phyloP scores from a whole-genome alignment of 2,888 invertebrate species.

The Cybosia mesomella region DNA sequence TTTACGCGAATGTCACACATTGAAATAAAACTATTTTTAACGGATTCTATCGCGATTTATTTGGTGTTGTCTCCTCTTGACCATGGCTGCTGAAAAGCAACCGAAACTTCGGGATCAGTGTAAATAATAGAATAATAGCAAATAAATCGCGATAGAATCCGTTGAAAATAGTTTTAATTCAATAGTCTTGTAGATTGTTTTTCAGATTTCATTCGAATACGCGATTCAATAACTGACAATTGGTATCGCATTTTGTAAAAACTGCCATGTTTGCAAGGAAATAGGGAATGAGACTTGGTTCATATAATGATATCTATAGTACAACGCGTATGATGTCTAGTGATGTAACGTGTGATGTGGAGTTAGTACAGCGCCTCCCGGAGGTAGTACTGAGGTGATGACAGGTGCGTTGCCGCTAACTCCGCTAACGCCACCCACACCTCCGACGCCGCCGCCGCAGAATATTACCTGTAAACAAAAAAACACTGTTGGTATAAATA shows the following conservation, averaged over 20 bases:
- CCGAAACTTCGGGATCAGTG: too few species aligned
- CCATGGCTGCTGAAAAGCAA: too few species aligned
- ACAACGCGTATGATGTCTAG: slow-evolving; percentile 30
- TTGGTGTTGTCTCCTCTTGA: too few species aligned
- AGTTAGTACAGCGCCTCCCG: slow-evolving; percentile 79
- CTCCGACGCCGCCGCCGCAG: slow-evolving; percentile 74
- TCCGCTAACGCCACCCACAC: slow-evolving; percentile 59
- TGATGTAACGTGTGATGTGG: slow-evolving; percentile 79
- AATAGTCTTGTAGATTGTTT: too few species aligned
- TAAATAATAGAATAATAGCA: too few species aligned
- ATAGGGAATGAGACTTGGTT: neutral
- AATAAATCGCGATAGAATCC: too few species aligned
- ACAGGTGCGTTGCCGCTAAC: slow-evolving; percentile 69
- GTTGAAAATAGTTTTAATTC: too few species aligned
- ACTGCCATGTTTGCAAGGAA: neutral
- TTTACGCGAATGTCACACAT: too few species aligned
- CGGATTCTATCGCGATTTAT: too few species aligned
- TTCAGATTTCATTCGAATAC: too few species aligned
- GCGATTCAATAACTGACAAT: too few species aligned
- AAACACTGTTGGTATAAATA: neutral
- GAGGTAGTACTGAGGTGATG: slow-evolving; percentile 75
- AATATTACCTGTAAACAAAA: slow-evolving; percentile 76
- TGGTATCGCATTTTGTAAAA: neutral
- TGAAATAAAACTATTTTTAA: too few species aligned
- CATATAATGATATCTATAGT: neutral